phyloP scores from a whole-genome alignment of 92 coral and sea anemone genomes.

The Desmophyllum pertusum region DNA sequence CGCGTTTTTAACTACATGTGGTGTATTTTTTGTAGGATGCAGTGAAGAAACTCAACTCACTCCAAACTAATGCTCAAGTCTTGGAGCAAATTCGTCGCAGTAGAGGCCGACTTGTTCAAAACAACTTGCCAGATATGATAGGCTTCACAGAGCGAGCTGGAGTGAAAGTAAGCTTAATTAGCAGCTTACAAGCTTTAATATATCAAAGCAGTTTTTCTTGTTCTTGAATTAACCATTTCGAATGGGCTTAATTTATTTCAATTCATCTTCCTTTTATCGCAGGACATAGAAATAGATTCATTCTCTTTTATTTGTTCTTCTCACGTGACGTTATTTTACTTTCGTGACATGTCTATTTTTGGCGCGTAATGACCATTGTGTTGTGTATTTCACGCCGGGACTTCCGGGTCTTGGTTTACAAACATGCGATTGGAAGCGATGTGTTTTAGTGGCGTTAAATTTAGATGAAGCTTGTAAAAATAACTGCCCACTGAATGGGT shows the following conservation, averaged over 20 bases:
- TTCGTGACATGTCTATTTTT: conserved; percentile 13
- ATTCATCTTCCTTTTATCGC: not conserved
- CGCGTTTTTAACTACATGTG: not conserved
- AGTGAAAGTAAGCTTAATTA: conserved; percentile 72
- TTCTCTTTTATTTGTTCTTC: not conserved
- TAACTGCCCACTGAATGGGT: not conserved
- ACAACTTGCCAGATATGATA: conserved; percentile 78
- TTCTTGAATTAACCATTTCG: not conserved
- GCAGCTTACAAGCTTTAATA: no score
- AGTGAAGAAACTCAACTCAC: conserved; percentile 86
- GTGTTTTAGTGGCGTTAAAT: not conserved
- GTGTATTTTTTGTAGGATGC: conserved; percentile 74
- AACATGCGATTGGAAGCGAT: not conserved
- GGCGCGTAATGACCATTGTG: conserved; percentile 10
- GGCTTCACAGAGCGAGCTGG: conserved; percentile 85
- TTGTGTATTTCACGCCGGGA: not conserved
- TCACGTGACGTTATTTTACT: conserved; percentile 41
- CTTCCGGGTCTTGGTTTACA: not conserved
- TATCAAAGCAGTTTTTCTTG: not conserved
- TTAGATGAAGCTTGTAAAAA: not conserved
- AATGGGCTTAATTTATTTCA: not conserved
- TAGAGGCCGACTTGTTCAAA: conserved; percentile 64
- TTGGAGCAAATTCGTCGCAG: conserved; percentile 82
- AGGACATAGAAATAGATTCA: not conserved
- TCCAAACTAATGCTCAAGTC: conserved; percentile 94